phyloP scores from a whole-genome alignment of 92 coral and sea anemone genomes.

The Ricordea florida region DNA sequence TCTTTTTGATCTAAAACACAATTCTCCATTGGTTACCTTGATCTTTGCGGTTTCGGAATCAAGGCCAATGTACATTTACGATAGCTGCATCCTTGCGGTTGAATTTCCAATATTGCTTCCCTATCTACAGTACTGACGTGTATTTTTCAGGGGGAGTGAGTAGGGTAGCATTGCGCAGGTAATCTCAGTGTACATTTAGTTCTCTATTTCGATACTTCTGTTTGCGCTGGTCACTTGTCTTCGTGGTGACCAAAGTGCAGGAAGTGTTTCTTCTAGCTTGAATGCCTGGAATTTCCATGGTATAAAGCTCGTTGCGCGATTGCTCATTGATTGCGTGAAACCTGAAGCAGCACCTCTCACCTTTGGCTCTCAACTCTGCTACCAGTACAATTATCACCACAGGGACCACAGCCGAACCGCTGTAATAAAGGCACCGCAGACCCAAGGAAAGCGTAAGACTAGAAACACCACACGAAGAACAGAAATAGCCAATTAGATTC shows the following conservation, averaged over 20 bases:
- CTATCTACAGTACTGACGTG: too few relatives aligned
- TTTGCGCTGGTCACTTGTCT: neutral
- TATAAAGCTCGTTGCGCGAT: slow-evolving; percentile 26
- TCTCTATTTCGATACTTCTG: too few relatives aligned
- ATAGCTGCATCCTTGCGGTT: too few relatives aligned
- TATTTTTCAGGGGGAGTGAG: too few relatives aligned
- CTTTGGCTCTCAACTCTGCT: slow-evolving; percentile 31
- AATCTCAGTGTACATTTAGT: too few relatives aligned
- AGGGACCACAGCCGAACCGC: slow-evolving; percentile 25
- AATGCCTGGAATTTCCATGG: slow-evolving; percentile 55
- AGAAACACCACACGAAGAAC: neutral
- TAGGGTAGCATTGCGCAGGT: too few relatives aligned
- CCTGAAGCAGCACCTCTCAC: slow-evolving; percentile 27
- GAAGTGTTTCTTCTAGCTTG: neutral
- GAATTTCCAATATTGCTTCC: too few relatives aligned
- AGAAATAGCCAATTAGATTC: neutral
- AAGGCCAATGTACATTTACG: too few relatives aligned
- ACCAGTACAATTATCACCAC: slow-evolving; percentile 10
- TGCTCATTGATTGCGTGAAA: slow-evolving; percentile 45
- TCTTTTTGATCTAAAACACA: too few relatives aligned
- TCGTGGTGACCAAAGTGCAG: neutral
- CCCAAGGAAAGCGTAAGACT: neutral
- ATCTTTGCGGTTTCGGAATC: too few relatives aligned
- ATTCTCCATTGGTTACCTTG: too few relatives aligned
- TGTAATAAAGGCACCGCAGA: slow-evolving; percentile 18